These are phyloP conservation scores for Elmis aenea DNA, from an alignment of 2,888 invertebrate species.

Conservation along the genomic window DNA sequence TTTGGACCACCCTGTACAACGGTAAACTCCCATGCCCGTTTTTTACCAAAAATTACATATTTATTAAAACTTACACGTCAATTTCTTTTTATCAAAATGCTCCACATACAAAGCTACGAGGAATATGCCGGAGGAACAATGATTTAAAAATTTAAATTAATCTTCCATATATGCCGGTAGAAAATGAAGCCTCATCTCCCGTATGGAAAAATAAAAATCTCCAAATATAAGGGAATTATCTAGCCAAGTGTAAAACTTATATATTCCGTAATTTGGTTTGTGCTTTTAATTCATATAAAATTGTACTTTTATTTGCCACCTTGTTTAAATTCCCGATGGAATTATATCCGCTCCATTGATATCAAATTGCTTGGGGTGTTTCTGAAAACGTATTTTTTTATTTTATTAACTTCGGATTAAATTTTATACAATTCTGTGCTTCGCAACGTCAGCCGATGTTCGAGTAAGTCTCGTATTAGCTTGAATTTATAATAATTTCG, in stretches of 20 bases:
- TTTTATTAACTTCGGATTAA: too few species aligned
- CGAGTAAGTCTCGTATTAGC: too few species aligned
- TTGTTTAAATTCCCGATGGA: slow-evolving; percentile 41
- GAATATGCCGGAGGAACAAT: too few species aligned
- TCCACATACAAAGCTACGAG: too few species aligned
- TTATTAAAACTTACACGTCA: too few species aligned
- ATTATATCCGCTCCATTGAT: slow-evolving; percentile 42
- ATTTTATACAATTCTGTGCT: too few species aligned
- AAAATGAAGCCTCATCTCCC: neutral
- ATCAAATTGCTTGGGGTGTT: slow-evolving; percentile 37
- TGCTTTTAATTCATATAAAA: slow-evolving; percentile 24
- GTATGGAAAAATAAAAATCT: slow-evolving; percentile 11
- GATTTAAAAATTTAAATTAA: slow-evolving; percentile 14
- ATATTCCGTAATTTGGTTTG: slow-evolving; percentile 22
- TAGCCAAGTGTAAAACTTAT: slow-evolving; percentile 26
- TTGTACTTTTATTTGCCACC: slow-evolving; percentile 27
- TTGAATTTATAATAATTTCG: too few species aligned
- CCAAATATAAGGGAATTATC: slow-evolving; percentile 22
- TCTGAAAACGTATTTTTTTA: slow-evolving; percentile 17
- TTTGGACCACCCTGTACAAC: too few species aligned
- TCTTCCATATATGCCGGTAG: slow-evolving; percentile 6
- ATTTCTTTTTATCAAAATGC: too few species aligned
- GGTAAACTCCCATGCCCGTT: too few species aligned
- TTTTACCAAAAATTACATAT: too few species aligned
- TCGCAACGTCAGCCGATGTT: too few species aligned